Evolutionary conservation across 1,140 invertebrate species (phyloP).

Genomic region (Maniola jurtina): DNA sequence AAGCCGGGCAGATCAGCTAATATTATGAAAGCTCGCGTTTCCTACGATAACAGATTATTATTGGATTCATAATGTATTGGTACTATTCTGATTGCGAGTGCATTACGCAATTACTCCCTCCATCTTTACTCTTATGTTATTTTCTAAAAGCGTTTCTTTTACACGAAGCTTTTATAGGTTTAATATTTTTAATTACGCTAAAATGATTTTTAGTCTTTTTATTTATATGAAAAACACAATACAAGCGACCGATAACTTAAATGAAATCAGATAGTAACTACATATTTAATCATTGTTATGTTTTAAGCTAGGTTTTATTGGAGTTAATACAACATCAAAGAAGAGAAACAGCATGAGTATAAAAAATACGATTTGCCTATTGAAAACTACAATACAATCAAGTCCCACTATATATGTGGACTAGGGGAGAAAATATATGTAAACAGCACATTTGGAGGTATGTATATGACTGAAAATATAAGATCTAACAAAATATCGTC

Average conservation of each 20-base stretch:
- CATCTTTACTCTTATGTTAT: neutral
- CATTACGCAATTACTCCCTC: neutral
- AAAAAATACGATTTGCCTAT: constrained; percentile 1
- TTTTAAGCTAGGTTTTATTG: neutral
- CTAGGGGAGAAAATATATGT: neutral
- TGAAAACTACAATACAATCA: constrained; percentile 3
- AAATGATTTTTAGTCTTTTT: constrained; percentile 6
- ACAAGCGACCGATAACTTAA: neutral
- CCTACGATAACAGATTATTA: neutral
- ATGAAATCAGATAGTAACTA: neutral
- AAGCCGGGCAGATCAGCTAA: too few species aligned
- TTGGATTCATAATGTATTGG: neutral
- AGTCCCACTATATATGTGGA: neutral
- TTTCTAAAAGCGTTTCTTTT: neutral
- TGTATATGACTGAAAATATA: constrained; percentile 3
- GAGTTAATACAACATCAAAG: constrained; percentile 1
- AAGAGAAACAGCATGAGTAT: neutral
- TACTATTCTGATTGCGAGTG: neutral
- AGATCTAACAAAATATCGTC: constrained; percentile 24
- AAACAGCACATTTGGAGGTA: constrained; percentile 2
- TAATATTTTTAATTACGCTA: neutral
- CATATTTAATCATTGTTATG: neutral
- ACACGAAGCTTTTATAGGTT: neutral
- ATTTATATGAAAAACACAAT: constrained; percentile 1
- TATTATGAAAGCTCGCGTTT: neutral